A percentile compares a stretch with the other conserved stretches of the same genome.
Evolutionary conservation across 2,113 vertebrate species (phyloP).

Genomic region (Pseudolaguvia tuberculata): DNA sequence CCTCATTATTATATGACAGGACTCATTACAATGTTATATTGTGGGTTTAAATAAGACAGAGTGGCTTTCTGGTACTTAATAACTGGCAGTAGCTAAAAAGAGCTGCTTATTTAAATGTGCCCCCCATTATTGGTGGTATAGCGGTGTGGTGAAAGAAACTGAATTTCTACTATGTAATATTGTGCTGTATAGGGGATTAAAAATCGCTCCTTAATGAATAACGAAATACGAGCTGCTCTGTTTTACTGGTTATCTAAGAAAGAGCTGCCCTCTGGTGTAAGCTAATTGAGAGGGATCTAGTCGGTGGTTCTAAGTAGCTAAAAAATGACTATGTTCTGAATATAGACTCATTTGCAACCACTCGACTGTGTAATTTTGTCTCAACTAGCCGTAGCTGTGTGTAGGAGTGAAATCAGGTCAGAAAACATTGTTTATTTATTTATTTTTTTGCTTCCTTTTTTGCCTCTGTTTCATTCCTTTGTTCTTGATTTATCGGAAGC

Average conservation of each 20-base stretch:
- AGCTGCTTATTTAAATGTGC: no score
- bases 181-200: not conserved
- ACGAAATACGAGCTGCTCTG: not conserved
- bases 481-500: slow-evolving; percentile 20
- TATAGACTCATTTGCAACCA: slow-evolving; percentile 43
- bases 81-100: not conserved
- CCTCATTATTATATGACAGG: no score
- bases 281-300: not conserved
- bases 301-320: not conserved
- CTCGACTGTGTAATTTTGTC: slow-evolving; percentile 42
- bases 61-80: not conserved
- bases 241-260: not conserved
- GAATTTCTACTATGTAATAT: not conserved
- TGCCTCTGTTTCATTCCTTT: slow-evolving; percentile 13
- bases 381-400: slow-evolving; percentile 37
- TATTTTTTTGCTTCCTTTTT: not conserved
- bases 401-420: slow-evolving; percentile 48
- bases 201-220: not conserved
- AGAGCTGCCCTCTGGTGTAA: not conserved
- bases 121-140: no score
- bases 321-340: slow-evolving; percentile 19
- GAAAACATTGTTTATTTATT: not conserved
- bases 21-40: no score
- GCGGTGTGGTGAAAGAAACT: no score
- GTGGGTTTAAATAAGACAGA: no score